These are phyloP conservation scores for Scaeva pyrastri DNA, from an alignment of 2,888 invertebrate species.

Conservation along the genomic window DNA sequence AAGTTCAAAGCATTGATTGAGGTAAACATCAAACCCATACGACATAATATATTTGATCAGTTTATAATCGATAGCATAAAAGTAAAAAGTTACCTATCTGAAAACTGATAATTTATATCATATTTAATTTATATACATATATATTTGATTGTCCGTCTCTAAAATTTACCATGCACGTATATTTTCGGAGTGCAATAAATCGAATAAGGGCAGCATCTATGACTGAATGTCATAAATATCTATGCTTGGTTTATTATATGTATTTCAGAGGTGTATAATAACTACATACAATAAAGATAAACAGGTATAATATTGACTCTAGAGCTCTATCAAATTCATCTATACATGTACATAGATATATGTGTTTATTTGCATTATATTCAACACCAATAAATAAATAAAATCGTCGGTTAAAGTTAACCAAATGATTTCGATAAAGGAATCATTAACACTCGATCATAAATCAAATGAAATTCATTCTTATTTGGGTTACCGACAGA, in stretches of 20 bases:
- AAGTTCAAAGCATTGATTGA: background rate
- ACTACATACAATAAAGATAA: constrained; percentile 51
- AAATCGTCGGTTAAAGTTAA: constrained; percentile 20
- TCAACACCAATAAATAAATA: constrained; percentile 36
- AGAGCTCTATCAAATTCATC: constrained; percentile 11
- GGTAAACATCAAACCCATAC: too few relatives aligned
- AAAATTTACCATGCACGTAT: background rate
- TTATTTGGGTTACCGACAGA: constrained; percentile 20
- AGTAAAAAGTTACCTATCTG: background rate
- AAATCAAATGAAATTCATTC: constrained; percentile 40
- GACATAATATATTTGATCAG: constrained; percentile 24
- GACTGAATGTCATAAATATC: constrained; percentile 17
- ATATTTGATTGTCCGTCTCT: constrained; percentile 20
- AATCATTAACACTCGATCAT: constrained; percentile 31
- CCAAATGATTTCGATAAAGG: constrained; percentile 25
- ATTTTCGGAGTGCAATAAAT: constrained; percentile 46
- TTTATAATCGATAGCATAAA: constrained; percentile 26
- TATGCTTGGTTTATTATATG: constrained; percentile 16
- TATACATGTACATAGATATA: constrained; percentile 1
- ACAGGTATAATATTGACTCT: constrained; percentile 9
- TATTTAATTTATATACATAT: background rate
- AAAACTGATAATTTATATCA: background rate
- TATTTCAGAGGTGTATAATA: background rate
- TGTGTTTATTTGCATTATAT: constrained; percentile 30
- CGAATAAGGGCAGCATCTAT: constrained; percentile 35